Evolutionary conservation across 2,797 vertebrate species (phyloP), one percentile per base, ranked within the genome.

Genomic region (Sparus aurata): DNA sequence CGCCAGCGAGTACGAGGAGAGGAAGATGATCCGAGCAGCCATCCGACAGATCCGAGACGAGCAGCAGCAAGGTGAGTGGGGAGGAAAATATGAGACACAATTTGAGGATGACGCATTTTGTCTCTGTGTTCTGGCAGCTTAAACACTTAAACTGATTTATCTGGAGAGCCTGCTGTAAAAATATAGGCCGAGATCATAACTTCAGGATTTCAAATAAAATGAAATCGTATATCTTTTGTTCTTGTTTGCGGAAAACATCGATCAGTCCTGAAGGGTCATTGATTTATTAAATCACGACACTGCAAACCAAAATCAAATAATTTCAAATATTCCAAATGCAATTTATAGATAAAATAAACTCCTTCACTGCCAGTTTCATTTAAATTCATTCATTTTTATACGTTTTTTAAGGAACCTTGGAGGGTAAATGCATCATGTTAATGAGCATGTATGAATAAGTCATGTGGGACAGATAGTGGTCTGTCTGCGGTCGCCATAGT

Each of bases 1-100:
- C 0, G 94, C 98, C 0, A 92, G 83, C 0, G 97, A 98, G 70
- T 99, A 97, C 0, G 97, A 99, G 89, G 98, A 99, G 84, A 96
- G 98, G 83, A 99, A 98, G 89, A 85, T 99, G 82, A 98, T 99
- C 81, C 94, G 98, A 79, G 97, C 96, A 0, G 96, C 97, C 76
- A 99, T 99, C 89, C 95, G 97, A 83, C 96, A 96, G 11, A 83
- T 98, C 61, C 92, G 97, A n/a, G 97, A 96, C 0, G 93, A 97
- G 73, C 97, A 98, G 82, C 96, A 96, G 6, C 95, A 97, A 91
- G 97, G 97, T 98, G 89, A 83, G 85, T 76, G 34, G 0, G 1
- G 16, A 43, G 45, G 10, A 23, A 55, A 63, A 34, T 57, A n/a
- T 53, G 45, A n/a, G 23, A 22, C 25, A 43, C 55, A 69, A 65